Conservation (phyloP, 1,140 invertebrate genomes). For the Apis florea region DNA sequence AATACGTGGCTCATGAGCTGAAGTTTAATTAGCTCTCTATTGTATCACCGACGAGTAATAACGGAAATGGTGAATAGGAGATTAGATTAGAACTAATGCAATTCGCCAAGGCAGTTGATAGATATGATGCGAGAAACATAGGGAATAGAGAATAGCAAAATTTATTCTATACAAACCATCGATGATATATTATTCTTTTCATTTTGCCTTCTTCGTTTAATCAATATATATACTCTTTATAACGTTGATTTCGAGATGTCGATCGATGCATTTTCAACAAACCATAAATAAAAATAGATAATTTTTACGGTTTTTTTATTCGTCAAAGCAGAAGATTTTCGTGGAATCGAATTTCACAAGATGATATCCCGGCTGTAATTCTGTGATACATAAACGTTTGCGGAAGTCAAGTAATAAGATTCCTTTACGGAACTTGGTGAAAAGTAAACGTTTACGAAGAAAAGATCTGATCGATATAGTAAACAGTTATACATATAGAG, state of each 20-base stretch:
- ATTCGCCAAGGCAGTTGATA: constrained; percentile 28
- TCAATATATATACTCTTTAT: background rate
- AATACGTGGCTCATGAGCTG: constrained; percentile 21
- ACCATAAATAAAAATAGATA: too few relatives aligned
- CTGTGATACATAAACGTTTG: constrained; percentile 60
- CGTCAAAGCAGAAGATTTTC: background rate
- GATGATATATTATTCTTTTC: background rate
- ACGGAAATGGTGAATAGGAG: constrained; percentile 65
- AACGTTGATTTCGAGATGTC: background rate
- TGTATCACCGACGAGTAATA: constrained; percentile 61
- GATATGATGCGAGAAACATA: background rate
- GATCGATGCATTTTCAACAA: background rate
- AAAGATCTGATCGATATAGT: constrained; percentile 55
- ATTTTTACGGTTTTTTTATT: too few relatives aligned
- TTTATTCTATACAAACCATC: background rate
- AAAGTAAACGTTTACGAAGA: constrained; percentile 63
- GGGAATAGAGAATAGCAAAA: background rate
- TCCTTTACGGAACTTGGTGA: constrained; percentile 24
- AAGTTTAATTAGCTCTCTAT: constrained; percentile 66
- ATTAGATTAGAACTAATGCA: constrained; percentile 67
- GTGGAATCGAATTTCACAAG: background rate
- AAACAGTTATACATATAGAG: constrained; percentile 49
- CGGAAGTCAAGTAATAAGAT: constrained; percentile 59
- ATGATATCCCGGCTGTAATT: constrained; percentile 52
- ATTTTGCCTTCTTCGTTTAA: background rate